Percentiles rank a stretch among this genome's conserved stretches.
Evolutionary conservation across 2,888 invertebrate genomes (phyloP).

Genomic region (Tetragonula carbonaria): DNA sequence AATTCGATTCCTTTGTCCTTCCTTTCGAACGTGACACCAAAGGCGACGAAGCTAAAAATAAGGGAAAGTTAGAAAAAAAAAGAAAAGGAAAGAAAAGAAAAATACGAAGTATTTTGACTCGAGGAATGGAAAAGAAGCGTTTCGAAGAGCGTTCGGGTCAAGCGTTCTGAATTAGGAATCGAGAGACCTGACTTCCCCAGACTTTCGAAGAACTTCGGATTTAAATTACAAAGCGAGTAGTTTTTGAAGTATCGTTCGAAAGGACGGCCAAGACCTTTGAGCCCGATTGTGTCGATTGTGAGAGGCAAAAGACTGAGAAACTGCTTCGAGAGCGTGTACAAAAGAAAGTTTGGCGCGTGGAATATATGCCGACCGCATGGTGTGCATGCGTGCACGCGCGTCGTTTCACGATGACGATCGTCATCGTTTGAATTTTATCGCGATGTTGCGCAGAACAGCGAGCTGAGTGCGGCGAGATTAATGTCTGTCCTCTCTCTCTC

Average conservation of each 20-base stretch:
- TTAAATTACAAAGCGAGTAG: neutral
- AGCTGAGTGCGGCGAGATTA: conserved; percentile 34
- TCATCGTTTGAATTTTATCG: neutral
- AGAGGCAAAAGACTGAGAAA: neutral
- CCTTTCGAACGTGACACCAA: neutral
- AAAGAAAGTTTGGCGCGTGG: neutral
- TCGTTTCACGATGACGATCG: neutral
- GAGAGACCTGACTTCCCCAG: too few relatives aligned
- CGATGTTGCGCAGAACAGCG: neutral
- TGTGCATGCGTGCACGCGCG: neutral
- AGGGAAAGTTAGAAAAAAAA: too few relatives aligned
- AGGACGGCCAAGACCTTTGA: neutral
- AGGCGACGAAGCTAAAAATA: neutral
- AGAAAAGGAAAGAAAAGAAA: too few relatives aligned
- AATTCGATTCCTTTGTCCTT: neutral
- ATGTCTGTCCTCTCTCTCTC: conserved; percentile 45
- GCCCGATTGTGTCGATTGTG: neutral
- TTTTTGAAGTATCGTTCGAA: neutral
- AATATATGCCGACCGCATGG: neutral
- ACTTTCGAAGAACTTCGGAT: neutral
- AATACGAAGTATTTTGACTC: neutral
- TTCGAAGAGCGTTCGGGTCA: neutral
- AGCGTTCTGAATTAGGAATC: neutral
- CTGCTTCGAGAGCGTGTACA: neutral
- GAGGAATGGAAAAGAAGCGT: neutral